A percentile compares a stretch with the other conserved stretches of the same genome.
phyloP scores from a whole-genome alignment of 2,888 invertebrate species.

The Liopterus haemorrhoidalis region DNA sequence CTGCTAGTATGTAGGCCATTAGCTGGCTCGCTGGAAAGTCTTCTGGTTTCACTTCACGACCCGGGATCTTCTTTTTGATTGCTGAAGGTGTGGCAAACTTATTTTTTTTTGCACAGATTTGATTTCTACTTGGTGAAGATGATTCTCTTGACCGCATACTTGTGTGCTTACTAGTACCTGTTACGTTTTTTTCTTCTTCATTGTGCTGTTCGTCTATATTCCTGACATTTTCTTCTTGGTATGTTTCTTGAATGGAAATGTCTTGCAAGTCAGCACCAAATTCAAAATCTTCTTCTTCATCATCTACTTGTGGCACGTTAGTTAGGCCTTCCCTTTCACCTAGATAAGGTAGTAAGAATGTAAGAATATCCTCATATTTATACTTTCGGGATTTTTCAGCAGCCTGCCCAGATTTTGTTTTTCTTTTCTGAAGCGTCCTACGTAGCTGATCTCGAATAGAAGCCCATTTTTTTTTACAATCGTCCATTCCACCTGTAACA shows the following conservation, averaged over 20 bases:
- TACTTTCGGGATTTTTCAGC: constrained; percentile 26
- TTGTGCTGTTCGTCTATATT: too few relatives aligned
- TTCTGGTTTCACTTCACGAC: constrained; percentile 17
- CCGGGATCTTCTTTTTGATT: too few relatives aligned
- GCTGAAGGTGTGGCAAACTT: too few relatives aligned
- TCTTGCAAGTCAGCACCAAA: constrained; percentile 5
- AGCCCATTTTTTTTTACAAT: constrained; percentile 26
- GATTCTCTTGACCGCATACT: too few relatives aligned
- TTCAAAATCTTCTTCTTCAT: constrained; percentile 8
- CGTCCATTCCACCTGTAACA: constrained; percentile 20
- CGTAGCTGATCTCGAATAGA: constrained; percentile 27
- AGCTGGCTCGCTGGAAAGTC: constrained; percentile 28
- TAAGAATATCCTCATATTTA: constrained; percentile 28
- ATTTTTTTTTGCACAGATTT: constrained; percentile 2
- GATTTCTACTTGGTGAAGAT: constrained; percentile 9
- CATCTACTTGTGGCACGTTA: constrained; percentile 11
- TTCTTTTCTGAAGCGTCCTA: constrained; percentile 29
- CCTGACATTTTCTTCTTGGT: too few relatives aligned
- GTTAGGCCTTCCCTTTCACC: constrained; percentile 22
- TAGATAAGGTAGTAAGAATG: constrained; percentile 27
- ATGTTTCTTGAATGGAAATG: constrained; percentile 18
- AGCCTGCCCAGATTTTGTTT: constrained; percentile 31
- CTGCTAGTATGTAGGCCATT: constrained; percentile 31
- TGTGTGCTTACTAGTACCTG: too few relatives aligned
- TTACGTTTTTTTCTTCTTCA: neutral